Evolutionary conservation across 2,797 vertebrate genomes (phyloP).

Genomic region (Aeoliscus strigatus): DNA sequence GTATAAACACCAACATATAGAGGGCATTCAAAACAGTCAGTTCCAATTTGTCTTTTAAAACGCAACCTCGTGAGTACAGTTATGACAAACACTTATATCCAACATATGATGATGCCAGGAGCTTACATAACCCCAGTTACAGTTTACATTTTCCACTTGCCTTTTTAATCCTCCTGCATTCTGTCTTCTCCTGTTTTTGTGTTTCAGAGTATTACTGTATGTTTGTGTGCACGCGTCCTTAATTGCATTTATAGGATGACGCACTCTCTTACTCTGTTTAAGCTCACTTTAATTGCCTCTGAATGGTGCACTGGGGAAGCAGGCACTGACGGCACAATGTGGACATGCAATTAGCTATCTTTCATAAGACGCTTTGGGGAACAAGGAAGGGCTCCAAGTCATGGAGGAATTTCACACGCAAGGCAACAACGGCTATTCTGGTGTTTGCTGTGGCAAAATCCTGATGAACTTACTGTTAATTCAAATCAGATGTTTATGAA

Average conservation of each 20-base stretch:
- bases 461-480: slow-evolving; percentile 67
- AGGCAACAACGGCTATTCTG: slow-evolving; percentile 68
- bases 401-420: slow-evolving; percentile 67
- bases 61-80: too few relatives aligned
- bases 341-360: slow-evolving; percentile 75
- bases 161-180: slow-evolving; percentile 17
- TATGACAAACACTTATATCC: slow-evolving; percentile 17
- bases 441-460: slow-evolving; percentile 60
- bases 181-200: slow-evolving; percentile 50
- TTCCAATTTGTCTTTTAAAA: too few relatives aligned
- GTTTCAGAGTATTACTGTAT: slow-evolving; percentile 56
- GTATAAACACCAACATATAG: too few relatives aligned
- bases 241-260: slow-evolving; percentile 82
- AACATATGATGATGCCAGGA: slow-evolving; percentile 30
- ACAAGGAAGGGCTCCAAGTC: slow-evolving; percentile 59
- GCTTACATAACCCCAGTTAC: slow-evolving; percentile 37
- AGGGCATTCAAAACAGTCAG: too few relatives aligned
- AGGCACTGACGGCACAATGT: slow-evolving; percentile 63
- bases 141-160: slow-evolving; percentile 45
- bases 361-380: slow-evolving; percentile 63
- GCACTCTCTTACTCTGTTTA: slow-evolving; percentile 81
- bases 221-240: slow-evolving; percentile 69
- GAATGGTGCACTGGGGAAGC: slow-evolving; percentile 73
- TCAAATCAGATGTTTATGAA: slow-evolving; percentile 49
- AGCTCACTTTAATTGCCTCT: slow-evolving; percentile 82